Evolutionary conservation across 2,888 invertebrate species (phyloP).

Genomic region (Epirrhoe alternata): DNA sequence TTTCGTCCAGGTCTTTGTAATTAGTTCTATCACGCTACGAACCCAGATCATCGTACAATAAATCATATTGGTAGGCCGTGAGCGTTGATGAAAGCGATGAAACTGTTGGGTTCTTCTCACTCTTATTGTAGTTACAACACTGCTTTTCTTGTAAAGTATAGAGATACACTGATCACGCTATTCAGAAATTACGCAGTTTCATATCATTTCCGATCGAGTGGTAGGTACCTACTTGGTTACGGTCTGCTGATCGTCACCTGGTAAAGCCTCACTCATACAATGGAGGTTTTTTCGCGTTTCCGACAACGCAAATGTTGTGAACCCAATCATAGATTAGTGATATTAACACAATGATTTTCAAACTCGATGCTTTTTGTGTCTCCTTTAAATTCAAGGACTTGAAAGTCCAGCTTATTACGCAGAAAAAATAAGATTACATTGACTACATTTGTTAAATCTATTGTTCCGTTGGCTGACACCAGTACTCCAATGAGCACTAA

Average conservation of each 20-base stretch:
- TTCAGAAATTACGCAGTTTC: constrained; percentile 9
- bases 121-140: not conserved
- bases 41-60: not conserved
- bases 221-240: constrained; percentile 3
- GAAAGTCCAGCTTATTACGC: not conserved
- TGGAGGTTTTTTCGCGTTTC: constrained; percentile 11
- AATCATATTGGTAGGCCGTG: too few species aligned
- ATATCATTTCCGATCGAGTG: constrained; percentile 5
- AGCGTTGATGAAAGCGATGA: too few species aligned
- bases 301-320: constrained; percentile 9
- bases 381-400: not conserved
- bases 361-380: not conserved
- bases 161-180: not conserved
- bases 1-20: constrained; percentile 1
- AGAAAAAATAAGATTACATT: not conserved
- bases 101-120: too few species aligned
- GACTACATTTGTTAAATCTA: not conserved
- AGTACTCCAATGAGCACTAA: constrained; percentile 8
- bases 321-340: not conserved
- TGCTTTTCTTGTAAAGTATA: not conserved
- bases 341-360: not conserved
- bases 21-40: not conserved
- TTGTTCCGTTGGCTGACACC: constrained; percentile 1
- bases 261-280: constrained; percentile 19
- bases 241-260: constrained; percentile 20